A percentile compares a stretch with the other conserved stretches of the same genome.
Conservation (phyloP, 2,888 invertebrate species). For the Notodonta ziczac region DNA sequence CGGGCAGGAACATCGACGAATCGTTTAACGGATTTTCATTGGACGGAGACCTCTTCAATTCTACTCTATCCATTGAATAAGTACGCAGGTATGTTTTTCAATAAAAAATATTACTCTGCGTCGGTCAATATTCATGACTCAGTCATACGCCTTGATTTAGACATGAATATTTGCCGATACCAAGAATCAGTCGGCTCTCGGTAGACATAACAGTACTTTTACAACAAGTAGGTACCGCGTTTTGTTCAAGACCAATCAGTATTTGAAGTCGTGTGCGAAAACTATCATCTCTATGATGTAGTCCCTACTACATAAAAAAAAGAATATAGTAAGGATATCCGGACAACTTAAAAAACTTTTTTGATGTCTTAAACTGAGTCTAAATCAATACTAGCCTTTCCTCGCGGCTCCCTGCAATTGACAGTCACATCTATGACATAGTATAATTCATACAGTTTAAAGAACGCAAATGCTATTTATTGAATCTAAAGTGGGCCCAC, state of each 20-base stretch:
- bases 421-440: no score
- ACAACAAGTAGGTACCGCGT: slow-evolving; percentile 23
- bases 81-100: not conserved
- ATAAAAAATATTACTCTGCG: not conserved
- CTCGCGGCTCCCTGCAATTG: no score
- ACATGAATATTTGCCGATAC: slow-evolving; percentile 3
- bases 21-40: no score
- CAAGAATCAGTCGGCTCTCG: slow-evolving; percentile 3
- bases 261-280: slow-evolving; percentile 17
- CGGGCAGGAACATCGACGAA: no score
- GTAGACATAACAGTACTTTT: slow-evolving; percentile 15
- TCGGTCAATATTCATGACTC: not conserved
- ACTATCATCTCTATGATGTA: not conserved
- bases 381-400: no score
- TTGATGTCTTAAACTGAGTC: no score
- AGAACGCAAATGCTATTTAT: slow-evolving; percentile 21
- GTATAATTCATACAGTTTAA: slow-evolving; percentile 10
- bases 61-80: no score
- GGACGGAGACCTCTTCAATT: no score
- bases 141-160: slow-evolving; percentile 3
- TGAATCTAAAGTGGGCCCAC: slow-evolving; percentile 32
- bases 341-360: slow-evolving; percentile 9
- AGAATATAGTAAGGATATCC: slow-evolving; percentile 43
- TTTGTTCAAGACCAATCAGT: slow-evolving; percentile 21
- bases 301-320: slow-evolving; percentile 21